A percentile compares a stretch with the other conserved stretches of the same genome.
These are phyloP conservation scores for Zeus faber DNA, from an alignment of 2,113 vertebrate species.

Conservation along the genomic window DNA sequence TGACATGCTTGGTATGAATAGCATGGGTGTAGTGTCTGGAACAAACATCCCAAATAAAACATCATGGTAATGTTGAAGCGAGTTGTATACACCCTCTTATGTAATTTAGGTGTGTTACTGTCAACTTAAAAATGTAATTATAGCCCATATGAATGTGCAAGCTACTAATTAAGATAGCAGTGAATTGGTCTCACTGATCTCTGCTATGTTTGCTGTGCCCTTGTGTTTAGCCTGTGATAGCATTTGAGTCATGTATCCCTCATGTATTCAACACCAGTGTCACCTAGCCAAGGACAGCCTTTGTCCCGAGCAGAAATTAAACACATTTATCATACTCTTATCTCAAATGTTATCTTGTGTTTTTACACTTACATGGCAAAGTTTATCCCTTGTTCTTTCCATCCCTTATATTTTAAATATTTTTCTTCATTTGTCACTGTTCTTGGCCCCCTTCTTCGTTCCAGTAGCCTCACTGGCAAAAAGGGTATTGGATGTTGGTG, in stretches of 20 bases:
- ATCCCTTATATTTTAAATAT: not conserved
- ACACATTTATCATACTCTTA: slow-evolving; percentile 37
- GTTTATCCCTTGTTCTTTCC: slow-evolving; percentile 17
- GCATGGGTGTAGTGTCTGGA: slow-evolving; percentile 19
- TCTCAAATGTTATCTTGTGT: slow-evolving; percentile 51
- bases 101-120: slow-evolving; percentile 4
- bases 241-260: not conserved
- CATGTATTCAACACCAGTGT: not conserved
- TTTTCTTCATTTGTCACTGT: not conserved
- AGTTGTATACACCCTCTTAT: slow-evolving; percentile 21
- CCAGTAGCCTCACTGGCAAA: not conserved
- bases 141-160: not conserved
- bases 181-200: too few species aligned
- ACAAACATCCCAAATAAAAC: slow-evolving; percentile 33
- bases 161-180: not conserved
- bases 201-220: too few species aligned
- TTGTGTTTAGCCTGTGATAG: too few species aligned
- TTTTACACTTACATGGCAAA: slow-evolving; percentile 33
- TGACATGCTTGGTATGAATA: slow-evolving; percentile 32
- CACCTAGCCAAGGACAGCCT: slow-evolving; percentile 1
- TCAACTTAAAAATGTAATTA: not conserved
- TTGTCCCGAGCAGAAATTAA: too few species aligned
- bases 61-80: not conserved
- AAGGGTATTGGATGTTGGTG: slow-evolving; percentile 44
- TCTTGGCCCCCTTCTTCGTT: not conserved